Base-by-base conservation (phyloP, 2,888 invertebrate species). In the Pseudococcus longispinus region DNA sequence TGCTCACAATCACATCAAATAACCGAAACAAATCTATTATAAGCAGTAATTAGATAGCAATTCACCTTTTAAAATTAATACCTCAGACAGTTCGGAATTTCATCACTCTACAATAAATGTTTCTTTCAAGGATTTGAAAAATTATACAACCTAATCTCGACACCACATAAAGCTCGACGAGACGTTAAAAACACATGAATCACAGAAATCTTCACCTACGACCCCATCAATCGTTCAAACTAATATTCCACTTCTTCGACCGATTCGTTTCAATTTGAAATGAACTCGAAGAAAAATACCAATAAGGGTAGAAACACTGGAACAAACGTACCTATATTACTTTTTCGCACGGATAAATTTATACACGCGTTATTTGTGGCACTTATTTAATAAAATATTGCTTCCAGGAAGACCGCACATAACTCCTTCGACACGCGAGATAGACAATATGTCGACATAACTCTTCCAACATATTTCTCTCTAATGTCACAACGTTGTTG, bases 261-360 rank as follows among this genome's bases (percentile, higher is more conserved):
- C 70, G 15, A 70, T 70, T 70, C 29, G 15, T 29, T 70, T 70
- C 70, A 29, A 70, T 70, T 29, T 29, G 18, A 70, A 29, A 29
- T 18, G 32, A 13, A 29, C 9, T n/a, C n/a, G 26, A 70, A 29
- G 70, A 29, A 29, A 29, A 29, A 70, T 26, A 70, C 29, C 70
- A 29, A 70, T 18, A 70, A 29, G 29, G 15, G 70, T 15, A 29
- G 23, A 70, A 29, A 26, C 13, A 29, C 29, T 70, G 70, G 70
- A 70, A 70, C 70, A 70, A 70, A 70, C 18, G 70, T 70, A 70
- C 3, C 29, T 70, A 70, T 29, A 70, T 29, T 70, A n/a, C 70
- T 29, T 70, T 70, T 29, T 70, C 70, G 70, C 70, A 70, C 70
- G 70, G 70, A 70, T 70, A 70, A 70, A 70, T 70, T 70, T 70